Conservation (phyloP, 2,797 vertebrate genomes). For the Pantherophis alleghaniensis region DNA sequence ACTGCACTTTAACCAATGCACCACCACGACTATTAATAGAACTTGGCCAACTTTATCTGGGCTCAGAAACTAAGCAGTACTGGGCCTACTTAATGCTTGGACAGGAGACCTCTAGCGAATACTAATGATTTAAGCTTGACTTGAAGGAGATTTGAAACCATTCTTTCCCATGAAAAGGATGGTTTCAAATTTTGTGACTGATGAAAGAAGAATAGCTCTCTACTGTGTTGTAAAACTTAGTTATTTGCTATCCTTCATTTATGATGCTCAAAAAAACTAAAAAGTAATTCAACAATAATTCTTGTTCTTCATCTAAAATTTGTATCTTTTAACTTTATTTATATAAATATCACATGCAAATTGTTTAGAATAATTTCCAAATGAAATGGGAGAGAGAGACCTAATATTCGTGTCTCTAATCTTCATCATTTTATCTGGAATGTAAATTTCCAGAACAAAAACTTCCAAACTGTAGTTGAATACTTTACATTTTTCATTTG, state of each 20-base stretch:
- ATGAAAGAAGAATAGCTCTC: too few species aligned
- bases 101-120: background rate
- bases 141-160: background rate
- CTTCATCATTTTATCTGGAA: conserved; percentile 22
- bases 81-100: background rate
- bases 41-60: background rate
- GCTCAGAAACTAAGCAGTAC: background rate
- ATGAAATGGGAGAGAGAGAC: background rate
- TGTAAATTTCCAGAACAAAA: conserved; percentile 11
- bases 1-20: too few species aligned
- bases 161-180: background rate
- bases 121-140: background rate
- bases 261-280: too few species aligned
- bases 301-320: background rate
- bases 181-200: too few species aligned
- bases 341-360: background rate
- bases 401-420: background rate
- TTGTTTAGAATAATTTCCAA: background rate
- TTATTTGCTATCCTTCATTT: too few species aligned
- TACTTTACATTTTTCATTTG: conserved; percentile 4
- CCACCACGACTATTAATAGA: too few species aligned
- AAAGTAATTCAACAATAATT: too few species aligned
- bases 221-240: too few species aligned
- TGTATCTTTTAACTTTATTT: background rate
- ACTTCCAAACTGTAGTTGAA: background rate